Evolutionary conservation across 1,140 invertebrate species (phyloP), one percentile per base, ranked within the genome.

Genomic region (Panagrolaimus sp.): DNA sequence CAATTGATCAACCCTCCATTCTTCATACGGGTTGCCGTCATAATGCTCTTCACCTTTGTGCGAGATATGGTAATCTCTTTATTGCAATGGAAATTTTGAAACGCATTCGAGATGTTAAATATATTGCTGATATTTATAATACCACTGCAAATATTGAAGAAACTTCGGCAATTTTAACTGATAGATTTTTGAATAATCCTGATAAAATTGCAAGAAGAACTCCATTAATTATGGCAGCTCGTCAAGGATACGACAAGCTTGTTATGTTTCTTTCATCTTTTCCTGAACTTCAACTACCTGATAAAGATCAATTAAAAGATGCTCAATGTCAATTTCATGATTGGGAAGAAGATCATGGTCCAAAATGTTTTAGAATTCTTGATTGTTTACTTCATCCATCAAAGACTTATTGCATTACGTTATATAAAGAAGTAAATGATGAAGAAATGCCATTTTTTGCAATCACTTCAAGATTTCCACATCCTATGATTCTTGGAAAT

Each of bases 21-120:
- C 10, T 58, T 12, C 21, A 58, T 58, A 28, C 17, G 14, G 52
- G 52, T 26, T 26, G 21, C 10, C 52, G 52, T 2, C 28, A 26
- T 28, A 58, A 58, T 17, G 52, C 52, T 3, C 21, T 58, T 21
- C 52, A 58, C 17, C 3, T 58, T 24, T 58, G 52, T 21, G 52
- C 52, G 4, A 58, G 28, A 17, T 21, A 58, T 24, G 52, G 17
- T 28, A 58, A 58, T 17, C 15, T 58, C 8, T 21, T 4, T 14
- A 58, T 58, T 58, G 52, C 52, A 5, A 21, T 21, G 21, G 52
- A 58, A 17, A 58, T 58, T 3, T n/a, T 58, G 52, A 21, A n/a
- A 12, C 52, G 52, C 14, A 28, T 58, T 58, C 52, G 21, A 1
- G 52, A 58, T 58, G 1, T 28, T 2, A 21, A 4, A 12, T 58